Conservation (phyloP, 2,888 invertebrate species). For the Macrosiphum euphorbiae region DNA sequence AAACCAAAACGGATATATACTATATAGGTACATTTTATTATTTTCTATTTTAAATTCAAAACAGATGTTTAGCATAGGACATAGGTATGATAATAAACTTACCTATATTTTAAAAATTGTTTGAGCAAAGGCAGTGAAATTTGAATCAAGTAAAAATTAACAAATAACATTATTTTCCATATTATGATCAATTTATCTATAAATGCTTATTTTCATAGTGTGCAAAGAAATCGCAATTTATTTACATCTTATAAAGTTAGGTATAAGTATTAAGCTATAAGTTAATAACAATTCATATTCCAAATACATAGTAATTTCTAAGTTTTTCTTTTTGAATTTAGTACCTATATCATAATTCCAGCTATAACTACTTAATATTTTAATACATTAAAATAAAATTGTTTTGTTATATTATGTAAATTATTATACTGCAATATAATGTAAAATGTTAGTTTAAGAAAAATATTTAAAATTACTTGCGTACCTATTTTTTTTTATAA, state of each 20-base stretch:
- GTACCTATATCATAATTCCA: neutral
- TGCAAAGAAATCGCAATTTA: neutral
- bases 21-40: neutral
- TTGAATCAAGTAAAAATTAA: neutral
- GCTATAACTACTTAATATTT: neutral
- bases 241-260: neutral
- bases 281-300: neutral
- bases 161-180: neutral
- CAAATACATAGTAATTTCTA: neutral
- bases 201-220: neutral
- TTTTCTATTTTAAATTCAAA: neutral
- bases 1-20: neutral
- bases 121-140: neutral
- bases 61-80: neutral
- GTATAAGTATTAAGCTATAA: no score
- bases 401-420: neutral
- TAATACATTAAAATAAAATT: neutral
- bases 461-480: neutral
- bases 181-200: neutral
- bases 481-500: neutral
- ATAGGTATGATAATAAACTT: neutral
- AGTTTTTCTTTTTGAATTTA: neutral
- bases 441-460: neutral
- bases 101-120: neutral
- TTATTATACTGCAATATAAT: neutral